Evolutionary conservation across 2,888 invertebrate species (phyloP).

Genomic region (Himalopsyche tibetana): DNA sequence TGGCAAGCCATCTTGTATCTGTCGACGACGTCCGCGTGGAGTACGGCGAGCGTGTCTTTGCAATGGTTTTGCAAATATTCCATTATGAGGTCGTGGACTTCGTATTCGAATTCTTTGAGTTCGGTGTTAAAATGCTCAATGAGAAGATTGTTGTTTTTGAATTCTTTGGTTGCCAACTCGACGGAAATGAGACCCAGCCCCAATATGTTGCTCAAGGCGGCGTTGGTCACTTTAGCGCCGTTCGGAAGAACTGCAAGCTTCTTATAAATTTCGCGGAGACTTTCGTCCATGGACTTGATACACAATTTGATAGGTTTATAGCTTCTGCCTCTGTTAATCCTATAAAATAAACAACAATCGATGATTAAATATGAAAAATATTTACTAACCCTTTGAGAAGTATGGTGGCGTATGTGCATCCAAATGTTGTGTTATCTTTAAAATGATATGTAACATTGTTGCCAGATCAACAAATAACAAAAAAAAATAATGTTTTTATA

Average conservation of each 20-base stretch:
- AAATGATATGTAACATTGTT: no score
- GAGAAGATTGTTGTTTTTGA: constrained; percentile 82
- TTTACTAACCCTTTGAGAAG: no score
- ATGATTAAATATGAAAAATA: not conserved
- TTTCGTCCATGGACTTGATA: constrained; percentile 77
- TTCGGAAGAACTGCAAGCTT: constrained; percentile 82
- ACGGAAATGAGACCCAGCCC: constrained; percentile 73
- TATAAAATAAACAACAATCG: constrained; percentile 45
- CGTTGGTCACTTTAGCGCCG: constrained; percentile 81
- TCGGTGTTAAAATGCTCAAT: constrained; percentile 80
- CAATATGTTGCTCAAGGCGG: constrained; percentile 75
- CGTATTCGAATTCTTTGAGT: constrained; percentile 80
- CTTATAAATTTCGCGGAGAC: constrained; percentile 76
- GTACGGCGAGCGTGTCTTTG: constrained; percentile 72
- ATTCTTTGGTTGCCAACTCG: constrained; percentile 79
- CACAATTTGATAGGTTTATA: constrained; percentile 75
- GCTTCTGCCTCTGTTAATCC: not conserved
- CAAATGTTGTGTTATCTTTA: no score
- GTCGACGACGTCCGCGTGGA: constrained; percentile 79
- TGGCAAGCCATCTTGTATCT: constrained; percentile 77
- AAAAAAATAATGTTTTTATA: no score
- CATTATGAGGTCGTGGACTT: constrained; percentile 83
- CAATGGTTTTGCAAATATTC: constrained; percentile 78
- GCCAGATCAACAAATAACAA: no score
- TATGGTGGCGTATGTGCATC: no score